These are phyloP conservation scores for Myathropa florea DNA, from an alignment of 2,888 invertebrate genomes.

Conservation along the genomic window DNA sequence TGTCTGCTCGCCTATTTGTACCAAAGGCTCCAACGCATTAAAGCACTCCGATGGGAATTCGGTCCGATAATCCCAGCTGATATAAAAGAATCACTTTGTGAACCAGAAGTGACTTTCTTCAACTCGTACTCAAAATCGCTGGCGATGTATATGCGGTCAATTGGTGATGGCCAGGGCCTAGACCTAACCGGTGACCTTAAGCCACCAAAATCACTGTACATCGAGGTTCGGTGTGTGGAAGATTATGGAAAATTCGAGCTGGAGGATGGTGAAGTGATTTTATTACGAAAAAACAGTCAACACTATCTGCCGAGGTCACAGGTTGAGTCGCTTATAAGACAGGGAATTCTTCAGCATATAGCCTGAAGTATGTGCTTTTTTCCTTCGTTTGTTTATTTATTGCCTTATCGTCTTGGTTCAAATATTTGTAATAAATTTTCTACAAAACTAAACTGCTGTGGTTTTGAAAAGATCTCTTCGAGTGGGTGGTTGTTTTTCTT, in stretches of 20 bases:
- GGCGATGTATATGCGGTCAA: conserved; percentile 93
- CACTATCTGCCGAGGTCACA: conserved; percentile 93
- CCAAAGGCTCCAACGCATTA: conserved; percentile 89
- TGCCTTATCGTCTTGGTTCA: background rate
- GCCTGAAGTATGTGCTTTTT: conserved; percentile 73
- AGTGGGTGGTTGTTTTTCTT: too few species aligned
- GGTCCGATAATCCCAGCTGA: conserved; percentile 95
- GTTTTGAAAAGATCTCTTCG: background rate
- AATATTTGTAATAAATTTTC: conserved; percentile 41
- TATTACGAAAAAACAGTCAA: conserved; percentile 94
- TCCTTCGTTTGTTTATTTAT: background rate
- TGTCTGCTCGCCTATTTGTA: conserved; percentile 92
- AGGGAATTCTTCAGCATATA: conserved; percentile 92
- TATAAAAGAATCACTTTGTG: conserved; percentile 89
- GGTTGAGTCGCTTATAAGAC: conserved; percentile 94
- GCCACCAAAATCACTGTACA: conserved; percentile 95
- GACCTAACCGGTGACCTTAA: conserved; percentile 93
- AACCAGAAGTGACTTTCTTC: conserved; percentile 93
- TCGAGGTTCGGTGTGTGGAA: conserved; percentile 93
- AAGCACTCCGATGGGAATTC: conserved; percentile 96
- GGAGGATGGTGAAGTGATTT: conserved; percentile 94
- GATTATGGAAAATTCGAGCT: conserved; percentile 97
- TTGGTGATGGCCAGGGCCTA: conserved; percentile 90
- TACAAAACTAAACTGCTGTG: background rate
- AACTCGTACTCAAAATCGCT: conserved; percentile 92